A percentile compares a stretch with the other conserved stretches of the same genome.
Evolutionary conservation across 2,888 invertebrate genomes (phyloP).

Genomic region (Acanthoscelides obtectus): DNA sequence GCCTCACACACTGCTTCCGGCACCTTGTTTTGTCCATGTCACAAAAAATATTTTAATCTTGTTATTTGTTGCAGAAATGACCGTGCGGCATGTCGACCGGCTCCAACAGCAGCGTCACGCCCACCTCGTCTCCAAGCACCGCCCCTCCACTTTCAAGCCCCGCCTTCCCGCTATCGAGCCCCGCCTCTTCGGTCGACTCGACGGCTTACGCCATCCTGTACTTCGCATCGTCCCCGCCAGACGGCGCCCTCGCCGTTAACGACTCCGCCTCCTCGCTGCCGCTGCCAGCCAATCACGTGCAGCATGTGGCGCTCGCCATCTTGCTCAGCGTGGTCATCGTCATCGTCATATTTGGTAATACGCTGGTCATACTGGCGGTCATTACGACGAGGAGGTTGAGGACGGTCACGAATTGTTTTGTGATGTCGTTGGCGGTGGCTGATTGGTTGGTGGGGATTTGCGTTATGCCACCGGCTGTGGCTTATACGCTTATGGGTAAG

Average conservation of each 20-base stretch:
- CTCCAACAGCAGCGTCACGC: conserved; percentile 4
- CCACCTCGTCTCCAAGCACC: conserved; percentile 7
- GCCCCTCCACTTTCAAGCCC: neutral
- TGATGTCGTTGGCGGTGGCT: conserved; percentile 89
- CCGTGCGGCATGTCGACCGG: conserved; percentile 12
- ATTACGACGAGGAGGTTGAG: conserved; percentile 80
- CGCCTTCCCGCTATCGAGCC: neutral
- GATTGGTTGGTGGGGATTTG: conserved; percentile 90
- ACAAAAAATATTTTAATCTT: too few relatives aligned
- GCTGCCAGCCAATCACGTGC: conserved; percentile 13
- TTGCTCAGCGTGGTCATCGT: conserved; percentile 65
- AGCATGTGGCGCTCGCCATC: conserved; percentile 58
- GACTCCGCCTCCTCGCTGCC: conserved; percentile 5
- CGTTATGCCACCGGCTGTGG: conserved; percentile 94
- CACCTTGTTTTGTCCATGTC: too few relatives aligned
- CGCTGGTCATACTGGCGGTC: conserved; percentile 84
- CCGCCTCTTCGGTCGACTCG: neutral
- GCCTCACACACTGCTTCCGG: too few relatives aligned
- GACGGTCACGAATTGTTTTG: conserved; percentile 93
- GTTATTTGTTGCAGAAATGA: conserved; percentile 17
- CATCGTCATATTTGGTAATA: conserved; percentile 78
- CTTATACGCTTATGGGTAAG: conserved; percentile 78
- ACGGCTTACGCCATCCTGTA: neutral
- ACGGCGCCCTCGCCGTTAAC: conserved; percentile 3
- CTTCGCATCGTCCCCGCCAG: conserved; percentile 1